These are phyloP conservation scores for Torymus tubicola DNA, from an alignment of 2,888 invertebrate genomes.

Conservation along the genomic window DNA sequence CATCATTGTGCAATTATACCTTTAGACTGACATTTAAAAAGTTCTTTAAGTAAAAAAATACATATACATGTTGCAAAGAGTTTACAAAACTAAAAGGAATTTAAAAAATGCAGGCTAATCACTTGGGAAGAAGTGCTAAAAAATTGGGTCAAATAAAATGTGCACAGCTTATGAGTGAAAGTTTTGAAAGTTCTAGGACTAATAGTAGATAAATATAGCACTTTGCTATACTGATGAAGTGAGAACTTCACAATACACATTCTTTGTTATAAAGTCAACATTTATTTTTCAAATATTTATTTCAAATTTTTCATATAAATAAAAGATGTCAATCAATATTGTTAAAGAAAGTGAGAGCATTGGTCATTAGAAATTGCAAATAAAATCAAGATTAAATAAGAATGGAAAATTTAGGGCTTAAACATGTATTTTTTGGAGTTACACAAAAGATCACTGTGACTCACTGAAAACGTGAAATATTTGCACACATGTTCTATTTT, in stretches of 20 bases:
- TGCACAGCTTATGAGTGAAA: constrained; percentile 63
- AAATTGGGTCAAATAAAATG: constrained; percentile 65
- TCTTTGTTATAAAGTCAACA: constrained; percentile 5
- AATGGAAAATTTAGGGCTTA: constrained; percentile 20
- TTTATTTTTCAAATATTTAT: constrained; percentile 13
- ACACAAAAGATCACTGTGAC: constrained; percentile 43
- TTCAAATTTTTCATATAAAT: constrained; percentile 3
- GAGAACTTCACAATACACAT: constrained; percentile 39
- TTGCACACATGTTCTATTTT: constrained; percentile 50
- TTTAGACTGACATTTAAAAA: too few species aligned
- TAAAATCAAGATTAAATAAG: constrained; percentile 10
- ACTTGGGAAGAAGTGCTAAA: constrained; percentile 55
- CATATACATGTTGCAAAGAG: not conserved
- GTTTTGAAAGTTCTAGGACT: constrained; percentile 65
- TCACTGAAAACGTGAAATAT: constrained; percentile 51
- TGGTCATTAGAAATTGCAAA: not conserved
- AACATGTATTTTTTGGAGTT: constrained; percentile 33
- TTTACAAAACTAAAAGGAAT: constrained; percentile 42
- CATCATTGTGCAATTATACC: constrained; percentile 10
- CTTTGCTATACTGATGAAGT: constrained; percentile 36
- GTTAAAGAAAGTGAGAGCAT: not conserved
- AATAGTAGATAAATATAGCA: constrained; percentile 56
- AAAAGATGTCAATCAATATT: not conserved
- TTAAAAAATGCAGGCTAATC: constrained; percentile 54
- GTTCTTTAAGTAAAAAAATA: too few species aligned